These are phyloP conservation scores for Nannoperca australis DNA, from an alignment of 2,797 vertebrate genomes.

Conservation along the genomic window DNA sequence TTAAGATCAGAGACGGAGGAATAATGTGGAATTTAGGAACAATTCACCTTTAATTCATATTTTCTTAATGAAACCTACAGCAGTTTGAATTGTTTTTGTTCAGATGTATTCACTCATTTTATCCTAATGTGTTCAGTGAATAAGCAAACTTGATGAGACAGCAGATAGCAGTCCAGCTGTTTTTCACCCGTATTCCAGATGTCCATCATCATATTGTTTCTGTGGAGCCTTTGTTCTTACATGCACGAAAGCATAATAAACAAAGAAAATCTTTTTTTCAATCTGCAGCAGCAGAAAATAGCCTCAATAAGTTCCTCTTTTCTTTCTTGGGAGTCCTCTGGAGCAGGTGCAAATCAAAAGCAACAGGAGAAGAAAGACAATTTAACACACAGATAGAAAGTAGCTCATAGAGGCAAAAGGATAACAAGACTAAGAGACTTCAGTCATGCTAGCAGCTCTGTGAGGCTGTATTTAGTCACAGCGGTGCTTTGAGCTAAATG, in stretches of 20 bases:
- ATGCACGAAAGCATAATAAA: background rate
- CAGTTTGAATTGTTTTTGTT: background rate
- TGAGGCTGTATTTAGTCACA: background rate
- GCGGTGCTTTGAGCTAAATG: background rate
- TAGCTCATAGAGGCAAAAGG: background rate
- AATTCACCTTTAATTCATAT: background rate
- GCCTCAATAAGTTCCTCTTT: background rate
- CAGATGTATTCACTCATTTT: background rate
- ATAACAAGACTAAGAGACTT: background rate
- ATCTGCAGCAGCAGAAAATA: background rate
- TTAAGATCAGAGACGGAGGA: background rate
- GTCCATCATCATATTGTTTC: background rate
- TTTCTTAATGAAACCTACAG: background rate
- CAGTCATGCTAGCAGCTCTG: background rate
- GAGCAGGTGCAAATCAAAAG: conserved; percentile 15
- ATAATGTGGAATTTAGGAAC: background rate
- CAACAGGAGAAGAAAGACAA: conserved; percentile 4
- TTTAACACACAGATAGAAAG: background rate
- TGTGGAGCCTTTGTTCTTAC: background rate
- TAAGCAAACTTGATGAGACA: background rate
- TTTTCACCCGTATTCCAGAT: conserved; percentile 1
- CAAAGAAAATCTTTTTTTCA: background rate
- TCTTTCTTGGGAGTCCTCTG: background rate
- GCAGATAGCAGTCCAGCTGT: background rate
- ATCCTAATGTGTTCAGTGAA: background rate